phyloP scores from a whole-genome alignment of 2,113 vertebrate genomes.

The Rhabdomys dilectus region DNA sequence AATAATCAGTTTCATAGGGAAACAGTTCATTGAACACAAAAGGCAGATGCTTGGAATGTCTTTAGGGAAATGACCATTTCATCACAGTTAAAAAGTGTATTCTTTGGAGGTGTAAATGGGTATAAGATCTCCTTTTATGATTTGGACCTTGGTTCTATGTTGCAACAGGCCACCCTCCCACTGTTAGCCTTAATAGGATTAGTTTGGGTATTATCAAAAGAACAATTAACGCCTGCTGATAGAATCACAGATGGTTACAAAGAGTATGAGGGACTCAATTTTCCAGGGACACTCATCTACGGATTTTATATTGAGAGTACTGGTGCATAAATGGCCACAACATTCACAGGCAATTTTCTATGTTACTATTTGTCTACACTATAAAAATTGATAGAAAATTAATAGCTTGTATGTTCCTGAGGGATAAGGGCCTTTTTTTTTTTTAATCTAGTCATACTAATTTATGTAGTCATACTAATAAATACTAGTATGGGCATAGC shows the following conservation, averaged over 20 bases:
- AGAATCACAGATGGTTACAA: constrained; percentile 76
- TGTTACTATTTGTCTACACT: not conserved
- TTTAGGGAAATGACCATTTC: constrained; percentile 78
- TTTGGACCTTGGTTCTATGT: constrained; percentile 74
- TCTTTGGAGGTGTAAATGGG: constrained; percentile 81
- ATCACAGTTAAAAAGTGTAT: constrained; percentile 78
- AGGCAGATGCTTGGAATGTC: constrained; percentile 76
- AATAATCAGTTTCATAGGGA: constrained; percentile 76
- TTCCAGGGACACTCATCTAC: constrained; percentile 38
- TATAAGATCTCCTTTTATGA: constrained; percentile 70
- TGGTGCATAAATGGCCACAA: constrained; percentile 8
- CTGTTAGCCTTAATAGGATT: constrained; percentile 82
- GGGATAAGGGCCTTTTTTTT: not conserved
- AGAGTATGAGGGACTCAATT: constrained; percentile 67
- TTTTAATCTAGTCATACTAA: not conserved
- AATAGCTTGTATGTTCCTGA: constrained; percentile 26
- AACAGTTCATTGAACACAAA: constrained; percentile 79
- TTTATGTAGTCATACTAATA: too few species aligned
- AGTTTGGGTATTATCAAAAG: constrained; percentile 83
- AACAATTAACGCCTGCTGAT: constrained; percentile 84
- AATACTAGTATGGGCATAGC: not conserved
- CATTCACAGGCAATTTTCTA: not conserved
- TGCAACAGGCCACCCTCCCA: constrained; percentile 65
- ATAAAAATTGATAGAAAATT: constrained; percentile 13
- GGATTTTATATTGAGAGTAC: constrained; percentile 39